Conservation (phyloP, 2,113 vertebrate species). For the Halcyon malimbica region DNA sequence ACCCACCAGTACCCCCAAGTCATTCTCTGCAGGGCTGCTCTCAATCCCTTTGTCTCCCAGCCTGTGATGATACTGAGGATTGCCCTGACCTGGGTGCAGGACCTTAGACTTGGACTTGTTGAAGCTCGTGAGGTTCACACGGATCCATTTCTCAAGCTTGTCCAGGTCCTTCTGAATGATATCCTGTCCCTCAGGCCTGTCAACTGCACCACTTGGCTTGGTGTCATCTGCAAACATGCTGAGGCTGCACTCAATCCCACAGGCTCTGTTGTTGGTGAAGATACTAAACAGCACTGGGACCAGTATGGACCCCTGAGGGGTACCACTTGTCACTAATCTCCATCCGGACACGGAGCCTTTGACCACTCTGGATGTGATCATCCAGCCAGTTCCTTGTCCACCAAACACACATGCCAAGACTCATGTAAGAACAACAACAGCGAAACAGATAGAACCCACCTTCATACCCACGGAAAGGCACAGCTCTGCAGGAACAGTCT, state of each 20-base stretch:
- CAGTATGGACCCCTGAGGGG: neutral
- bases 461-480: neutral
- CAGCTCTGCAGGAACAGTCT: neutral
- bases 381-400: neutral
- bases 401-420: neutral
- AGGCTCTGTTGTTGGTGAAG: neutral
- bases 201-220: neutral
- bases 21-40: neutral
- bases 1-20: no score
- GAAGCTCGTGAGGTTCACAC: no score
- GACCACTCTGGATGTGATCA: neutral
- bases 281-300: neutral
- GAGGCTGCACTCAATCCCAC: neutral
- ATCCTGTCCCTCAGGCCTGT: rapidly evolving
- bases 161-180: no score
- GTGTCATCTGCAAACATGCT: neutral
- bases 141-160: no score
- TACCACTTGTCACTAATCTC: neutral
- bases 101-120: no score
- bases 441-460: neutral
- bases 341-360: neutral
- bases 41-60: no score
- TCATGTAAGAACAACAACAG: neutral
- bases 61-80: no score
- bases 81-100: no score